Base-by-base conservation (phyloP, 2,888 invertebrate genomes). In the Macrophya annulata region DNA sequence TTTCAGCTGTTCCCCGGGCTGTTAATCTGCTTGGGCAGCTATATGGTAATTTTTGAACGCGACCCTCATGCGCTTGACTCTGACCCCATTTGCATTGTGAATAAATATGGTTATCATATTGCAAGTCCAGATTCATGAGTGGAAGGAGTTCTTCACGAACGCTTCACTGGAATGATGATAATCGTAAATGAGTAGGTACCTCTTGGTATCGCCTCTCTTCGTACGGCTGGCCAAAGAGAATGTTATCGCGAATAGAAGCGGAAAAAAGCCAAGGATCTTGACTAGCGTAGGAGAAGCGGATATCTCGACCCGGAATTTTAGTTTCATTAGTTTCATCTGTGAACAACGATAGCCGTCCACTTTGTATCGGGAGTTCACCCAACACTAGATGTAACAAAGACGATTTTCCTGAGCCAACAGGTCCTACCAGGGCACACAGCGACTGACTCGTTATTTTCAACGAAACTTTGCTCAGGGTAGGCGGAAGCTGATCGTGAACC, bases 211-310 rank as follows among this genome's bases (percentile, higher is more conserved):
- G 94, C 72, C 95, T 94, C 31, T 95, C 94, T 88, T 96, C 96
- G 95, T 95, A 96, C 86, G 95, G 94, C 90, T 95, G 95, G 0
- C 98, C 98, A 94, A 99, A 98, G 4, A 98, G 93, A 87, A 99
- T 97, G 93, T 99, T 99, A 90, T 98, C 98, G 15, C 97, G 94
- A 0, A 99, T 96, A 87, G 97, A 97, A 21, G 89, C 90, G 2
- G 90, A 88, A 85, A 91, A 91, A 25, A 91, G 84, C 95, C 95
- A 95, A 1, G 95, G 94, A 86, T 95, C 90, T 85, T 95, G 95
- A 31, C 94, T 92, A 3, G 94, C 93, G 87, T 95, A 95, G 1
- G 88, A 87, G 10, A 89, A 59, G 1, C 72, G 77, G 51, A 95
- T 95, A 15, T 81, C 81, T 21, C 62, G 43, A 62, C 43, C 17